Percentiles rank a stretch among this genome's conserved stretches.
Evolutionary conservation across 1,140 invertebrate species (phyloP).

Genomic region (Drosophila punjabiensis): DNA sequence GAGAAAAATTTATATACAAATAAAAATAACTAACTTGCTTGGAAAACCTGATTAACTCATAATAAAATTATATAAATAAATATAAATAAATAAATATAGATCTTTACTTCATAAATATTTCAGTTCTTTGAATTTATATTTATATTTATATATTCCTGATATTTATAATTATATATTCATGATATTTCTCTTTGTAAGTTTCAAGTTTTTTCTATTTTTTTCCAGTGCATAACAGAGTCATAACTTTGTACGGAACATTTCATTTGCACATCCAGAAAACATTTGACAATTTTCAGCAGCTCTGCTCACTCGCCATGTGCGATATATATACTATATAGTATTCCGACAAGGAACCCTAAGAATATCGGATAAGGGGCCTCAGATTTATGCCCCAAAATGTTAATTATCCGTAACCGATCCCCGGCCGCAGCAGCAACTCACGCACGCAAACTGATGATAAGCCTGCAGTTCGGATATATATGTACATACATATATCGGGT

Average conservation of each 20-base stretch:
- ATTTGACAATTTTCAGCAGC: conserved; percentile 43
- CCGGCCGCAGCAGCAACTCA: conserved; percentile 47
- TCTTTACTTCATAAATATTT: neutral
- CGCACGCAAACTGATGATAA: conserved; percentile 58
- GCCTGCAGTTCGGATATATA: conserved; percentile 14
- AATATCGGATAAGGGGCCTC: conserved; percentile 40
- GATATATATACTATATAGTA: neutral
- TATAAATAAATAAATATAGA: neutral
- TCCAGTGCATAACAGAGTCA: conserved; percentile 6
- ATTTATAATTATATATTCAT: neutral
- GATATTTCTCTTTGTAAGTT: neutral
- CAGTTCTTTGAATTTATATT: neutral
- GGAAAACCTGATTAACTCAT: too few species aligned
- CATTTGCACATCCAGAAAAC: conserved; percentile 43
- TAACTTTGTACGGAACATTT: conserved; percentile 32
- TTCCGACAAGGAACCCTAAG: neutral
- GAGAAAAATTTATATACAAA: neutral
- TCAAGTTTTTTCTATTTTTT: neutral
- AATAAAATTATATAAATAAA: too few species aligned
- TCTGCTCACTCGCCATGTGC: conserved; percentile 27
- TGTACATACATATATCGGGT: conserved; percentile 11
- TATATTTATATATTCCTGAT: neutral
- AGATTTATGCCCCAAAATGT: conserved; percentile 78
- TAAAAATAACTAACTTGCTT: neutral
- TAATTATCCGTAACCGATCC: conserved; percentile 79